Evolutionary conservation across 2,113 vertebrate genomes (phyloP).

Genomic region (Mobula birostris): DNA sequence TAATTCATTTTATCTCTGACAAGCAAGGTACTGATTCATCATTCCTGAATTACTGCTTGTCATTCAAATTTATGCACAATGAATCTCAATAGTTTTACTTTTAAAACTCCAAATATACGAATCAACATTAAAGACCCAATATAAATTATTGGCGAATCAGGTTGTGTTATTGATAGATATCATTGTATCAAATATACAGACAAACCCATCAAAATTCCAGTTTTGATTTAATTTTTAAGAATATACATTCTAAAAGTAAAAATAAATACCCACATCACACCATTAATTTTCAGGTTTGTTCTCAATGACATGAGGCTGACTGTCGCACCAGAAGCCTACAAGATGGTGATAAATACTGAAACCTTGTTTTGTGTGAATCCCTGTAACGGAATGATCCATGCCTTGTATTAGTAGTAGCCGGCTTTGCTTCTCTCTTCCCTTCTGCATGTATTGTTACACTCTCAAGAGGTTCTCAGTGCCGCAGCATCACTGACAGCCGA

Average conservation of each 20-base stretch:
- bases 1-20: conserved; percentile 9
- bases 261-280: neutral
- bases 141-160: neutral
- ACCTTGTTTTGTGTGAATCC: neutral
- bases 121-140: neutral
- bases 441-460: neutral
- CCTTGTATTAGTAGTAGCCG: conserved; percentile 10
- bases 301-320: neutral
- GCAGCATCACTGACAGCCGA: conserved; percentile 23
- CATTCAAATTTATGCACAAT: conserved; percentile 28
- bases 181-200: neutral
- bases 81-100: neutral
- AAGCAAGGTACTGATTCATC: conserved; percentile 6
- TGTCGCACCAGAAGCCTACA: neutral
- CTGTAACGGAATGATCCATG: neutral
- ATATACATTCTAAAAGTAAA: neutral
- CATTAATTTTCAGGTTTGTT: neutral
- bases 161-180: neutral
- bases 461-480: conserved; percentile 13
- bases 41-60: neutral
- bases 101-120: neutral
- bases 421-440: neutral
- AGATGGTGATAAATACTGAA: too few species aligned
- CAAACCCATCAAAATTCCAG: neutral
- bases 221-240: neutral